Base-by-base conservation (phyloP, 35 echinoderm and acorn worm species). In the Ptychodera flava region DNA sequence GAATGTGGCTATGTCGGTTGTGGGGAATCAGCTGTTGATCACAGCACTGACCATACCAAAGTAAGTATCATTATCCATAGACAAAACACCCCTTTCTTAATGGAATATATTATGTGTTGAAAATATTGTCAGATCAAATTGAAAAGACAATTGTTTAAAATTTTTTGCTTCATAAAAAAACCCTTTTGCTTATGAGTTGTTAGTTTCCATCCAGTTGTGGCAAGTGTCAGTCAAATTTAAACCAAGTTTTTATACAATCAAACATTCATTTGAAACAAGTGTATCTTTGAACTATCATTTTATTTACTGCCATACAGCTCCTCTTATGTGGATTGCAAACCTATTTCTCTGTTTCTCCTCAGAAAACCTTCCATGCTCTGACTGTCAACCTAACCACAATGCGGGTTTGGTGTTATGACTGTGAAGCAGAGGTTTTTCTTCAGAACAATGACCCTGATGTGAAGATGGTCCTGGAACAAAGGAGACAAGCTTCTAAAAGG, bases 1-100 rank as follows among this genome's bases (percentile, higher is more conserved):
- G 83, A 83, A 35, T 97, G 95, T 87, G 86, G 92, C 0, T 93
- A 91, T 87, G 89, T 97, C 1, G 95, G 95, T 14, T 97, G 95
- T 81, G 95, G 95, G 1, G 95, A 97, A 81, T 85, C 95, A 31
- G 86, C 31, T 1, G 16, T 75, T 30, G 95, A 97, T 79, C 95
- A 97, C 33, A 97, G 95, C 37, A 91, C 95, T 79, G 82, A 93
- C 32, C 95, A 97, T 81, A 81, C 95, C 35, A 36, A 84, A 77
- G 93, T 95, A 87, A 78, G 81, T 76, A n/a, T 64, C 45, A n/a
- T 27, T 87, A 15, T 79, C 34, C n/a, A 32, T 12, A 6, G 14
- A 1, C 37, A 83, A 2, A 36, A 34, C 31, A 53, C 33, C 27
- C 28, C 22, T 29, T 2, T 0, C 82, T 35, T 29, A 29, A 84